Evolutionary conservation across 2,888 invertebrate species (phyloP).

Genomic region (Ochropleura leucogaster): DNA sequence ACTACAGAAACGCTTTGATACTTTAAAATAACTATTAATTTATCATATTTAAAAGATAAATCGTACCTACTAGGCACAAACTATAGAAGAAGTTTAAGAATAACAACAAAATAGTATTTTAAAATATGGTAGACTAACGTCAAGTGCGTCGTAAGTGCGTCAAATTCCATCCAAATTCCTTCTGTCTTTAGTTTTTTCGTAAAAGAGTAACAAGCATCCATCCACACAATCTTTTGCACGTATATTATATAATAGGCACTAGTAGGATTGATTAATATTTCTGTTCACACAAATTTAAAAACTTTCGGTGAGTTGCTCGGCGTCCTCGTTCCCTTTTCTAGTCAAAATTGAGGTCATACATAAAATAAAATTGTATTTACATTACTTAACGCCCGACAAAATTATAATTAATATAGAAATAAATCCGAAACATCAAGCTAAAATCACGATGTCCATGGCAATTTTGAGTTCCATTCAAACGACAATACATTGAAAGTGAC

Average conservation of each 20-base stretch:
- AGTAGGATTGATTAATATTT: too few species aligned
- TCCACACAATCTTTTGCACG: too few species aligned
- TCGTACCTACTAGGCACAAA: background rate
- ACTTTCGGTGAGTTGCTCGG: background rate
- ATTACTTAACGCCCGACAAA: slow-evolving; percentile 3
- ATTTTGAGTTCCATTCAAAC: slow-evolving; percentile 72
- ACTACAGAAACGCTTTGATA: background rate
- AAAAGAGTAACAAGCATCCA: too few species aligned
- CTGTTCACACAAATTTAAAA: too few species aligned
- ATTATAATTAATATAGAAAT: slow-evolving; percentile 61
- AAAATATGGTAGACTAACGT: background rate
- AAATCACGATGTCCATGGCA: slow-evolving; percentile 81
- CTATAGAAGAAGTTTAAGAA: background rate
- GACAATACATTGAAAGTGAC: slow-evolving; percentile 76
- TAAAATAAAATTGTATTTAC: background rate
- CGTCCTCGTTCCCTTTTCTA: background rate
- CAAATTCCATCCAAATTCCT: too few species aligned
- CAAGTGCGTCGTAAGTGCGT: too few species aligned
- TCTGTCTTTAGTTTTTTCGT: too few species aligned
- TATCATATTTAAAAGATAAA: background rate
- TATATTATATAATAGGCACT: too few species aligned
- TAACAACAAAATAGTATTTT: background rate
- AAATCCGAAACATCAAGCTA: slow-evolving; percentile 77
- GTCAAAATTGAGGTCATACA: background rate
- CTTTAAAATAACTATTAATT: background rate